phyloP scores from a whole-genome alignment of 2,797 vertebrate species.

The Hafferia zeledoni region DNA sequence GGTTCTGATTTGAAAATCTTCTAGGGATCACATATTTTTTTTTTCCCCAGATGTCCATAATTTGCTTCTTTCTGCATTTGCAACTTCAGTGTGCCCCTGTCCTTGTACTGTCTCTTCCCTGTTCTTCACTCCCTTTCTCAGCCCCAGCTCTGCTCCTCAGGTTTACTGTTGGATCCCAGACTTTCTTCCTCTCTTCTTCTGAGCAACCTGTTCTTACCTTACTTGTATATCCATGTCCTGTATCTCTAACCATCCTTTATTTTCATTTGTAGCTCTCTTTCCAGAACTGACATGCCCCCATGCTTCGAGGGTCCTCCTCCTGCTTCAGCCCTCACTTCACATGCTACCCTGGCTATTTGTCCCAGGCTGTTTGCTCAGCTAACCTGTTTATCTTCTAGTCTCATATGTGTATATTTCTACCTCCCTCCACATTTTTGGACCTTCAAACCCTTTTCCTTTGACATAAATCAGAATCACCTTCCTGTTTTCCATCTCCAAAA shows the following conservation, averaged over 20 bases:
- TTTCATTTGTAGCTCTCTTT: not conserved
- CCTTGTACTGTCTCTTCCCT: not conserved
- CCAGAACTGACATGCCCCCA: not conserved
- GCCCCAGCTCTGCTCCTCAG: not conserved
- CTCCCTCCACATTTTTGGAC: not conserved
- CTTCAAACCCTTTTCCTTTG: not conserved
- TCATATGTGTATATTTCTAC: not conserved
- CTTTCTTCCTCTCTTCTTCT: not conserved
- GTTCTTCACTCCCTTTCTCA: not conserved
- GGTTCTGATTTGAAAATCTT: not conserved
- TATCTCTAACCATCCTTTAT: not conserved
- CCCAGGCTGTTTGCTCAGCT: not conserved
- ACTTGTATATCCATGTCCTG: not conserved
- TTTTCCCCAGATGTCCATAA: not conserved
- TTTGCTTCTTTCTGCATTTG: not conserved
- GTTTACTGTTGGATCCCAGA: not conserved
- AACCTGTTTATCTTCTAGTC: not conserved
- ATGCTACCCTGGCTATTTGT: not conserved
- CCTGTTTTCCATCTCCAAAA: not conserved
- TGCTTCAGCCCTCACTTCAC: not conserved
- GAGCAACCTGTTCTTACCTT: not conserved
- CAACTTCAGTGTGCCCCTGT: not conserved
- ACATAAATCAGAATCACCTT: not conserved
- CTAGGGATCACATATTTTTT: not conserved
- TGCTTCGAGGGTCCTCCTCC: not conserved